Base-by-base conservation (phyloP, 2,888 invertebrate species). In the Ligdia adustata region DNA sequence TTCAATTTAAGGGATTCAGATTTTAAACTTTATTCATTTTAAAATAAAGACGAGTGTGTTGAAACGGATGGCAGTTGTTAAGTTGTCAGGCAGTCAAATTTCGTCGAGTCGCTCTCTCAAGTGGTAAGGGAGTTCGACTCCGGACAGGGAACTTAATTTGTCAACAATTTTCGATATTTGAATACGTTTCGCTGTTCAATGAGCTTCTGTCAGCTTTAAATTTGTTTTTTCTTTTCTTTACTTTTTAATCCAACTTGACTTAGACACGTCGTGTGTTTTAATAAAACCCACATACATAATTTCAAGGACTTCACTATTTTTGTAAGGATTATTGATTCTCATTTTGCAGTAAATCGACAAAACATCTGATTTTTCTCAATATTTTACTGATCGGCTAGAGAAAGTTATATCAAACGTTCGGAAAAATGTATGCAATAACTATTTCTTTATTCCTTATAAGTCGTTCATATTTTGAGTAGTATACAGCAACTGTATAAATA, bases 111-210 rank as follows among this genome's bases (percentile, higher is more conserved):
- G 70, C 77, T 66, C 77, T 80, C 80, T 87, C 83, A 84, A 88
- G 89, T 88, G 87, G 86, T 83, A 82, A 85, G 85, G 87, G 89
- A 82, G 85, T 83, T 78, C 79, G 71, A 75, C 69, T 71, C 75
- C 69, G 73, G 74, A 70, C 72, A 79, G 88, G 89, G 89, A 86
- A 86, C 84, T 89, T 90, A 88, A 89, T 90, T 89, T 89, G 90
- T 89, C 89, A 89, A 90, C 89, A 90, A 89, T 90, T 89, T 89
- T 83, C 86, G 84, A 89, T 89, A 90, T 90, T 88, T 89, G 89
- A 89, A 89, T 90, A 88, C 82, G 85, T 87, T 87, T 82, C 81
- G 78, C 79, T 82, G 86, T 76, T 86, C 87, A 84, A 79, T 86
- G 86, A 88, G 84, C 88, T 85, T 80, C 88, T 86, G 87, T 86